These are phyloP conservation scores for Ceyx cyanopectus DNA, from an alignment of 2,113 vertebrate species.

Conservation along the genomic window DNA sequence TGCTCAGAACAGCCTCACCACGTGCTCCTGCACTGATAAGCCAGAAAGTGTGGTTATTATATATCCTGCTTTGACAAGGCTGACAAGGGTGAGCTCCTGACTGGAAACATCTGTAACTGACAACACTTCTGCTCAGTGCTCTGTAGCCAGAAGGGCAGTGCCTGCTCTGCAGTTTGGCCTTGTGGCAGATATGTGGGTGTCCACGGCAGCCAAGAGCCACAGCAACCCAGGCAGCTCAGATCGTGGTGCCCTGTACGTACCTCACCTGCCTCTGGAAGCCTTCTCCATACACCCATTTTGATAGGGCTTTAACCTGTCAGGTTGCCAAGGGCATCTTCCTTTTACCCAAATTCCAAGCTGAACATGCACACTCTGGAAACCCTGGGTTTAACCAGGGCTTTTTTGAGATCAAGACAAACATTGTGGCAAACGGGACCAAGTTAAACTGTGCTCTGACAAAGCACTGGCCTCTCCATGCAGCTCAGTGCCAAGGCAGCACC, in stretches of 20 bases:
- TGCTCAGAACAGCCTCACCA: not conserved
- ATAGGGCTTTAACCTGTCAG: not conserved
- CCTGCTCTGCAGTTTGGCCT: not conserved
- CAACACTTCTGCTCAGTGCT: not conserved
- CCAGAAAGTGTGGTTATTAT: not conserved
- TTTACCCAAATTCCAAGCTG: not conserved
- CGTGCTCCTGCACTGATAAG: not conserved
- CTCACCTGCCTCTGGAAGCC: not conserved
- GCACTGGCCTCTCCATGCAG: not conserved
- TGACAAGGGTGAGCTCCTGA: not conserved
- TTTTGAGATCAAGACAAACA: not conserved
- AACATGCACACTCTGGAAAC: not conserved
- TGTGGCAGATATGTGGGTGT: not conserved
- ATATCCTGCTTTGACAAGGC: not conserved
- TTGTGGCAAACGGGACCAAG: not conserved
- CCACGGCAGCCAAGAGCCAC: not conserved
- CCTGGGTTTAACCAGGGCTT: not conserved
- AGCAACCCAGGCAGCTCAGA: not conserved
- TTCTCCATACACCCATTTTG: not conserved
- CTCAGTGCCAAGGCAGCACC: not conserved
- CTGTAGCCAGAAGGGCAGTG: fast-evolving
- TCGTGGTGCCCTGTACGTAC: fast-evolving
- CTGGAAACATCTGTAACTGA: fast-evolving
- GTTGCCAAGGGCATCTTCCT: not conserved
- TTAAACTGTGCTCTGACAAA: not conserved